Evolutionary conservation across 2,113 vertebrate species (phyloP), one percentile per base, ranked within the genome.

Genomic region (Egretta garzetta): DNA sequence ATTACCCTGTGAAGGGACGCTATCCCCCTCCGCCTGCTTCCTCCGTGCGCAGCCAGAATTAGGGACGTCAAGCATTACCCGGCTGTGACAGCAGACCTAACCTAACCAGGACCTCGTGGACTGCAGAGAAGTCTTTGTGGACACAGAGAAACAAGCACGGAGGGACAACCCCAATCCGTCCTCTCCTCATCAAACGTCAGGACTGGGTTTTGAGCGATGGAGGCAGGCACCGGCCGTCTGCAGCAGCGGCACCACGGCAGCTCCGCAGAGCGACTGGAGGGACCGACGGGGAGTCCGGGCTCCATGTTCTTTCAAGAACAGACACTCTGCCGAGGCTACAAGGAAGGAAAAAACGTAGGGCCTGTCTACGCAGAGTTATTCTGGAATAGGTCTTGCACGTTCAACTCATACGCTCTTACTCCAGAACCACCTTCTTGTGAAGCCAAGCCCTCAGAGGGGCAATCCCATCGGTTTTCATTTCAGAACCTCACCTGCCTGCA

Each of bases 401-500:
- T 58, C 14, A 58, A 53, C 71, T 80, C 67, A 19, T 9, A 10
- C 4, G 1, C 56, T 41, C 64, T 23, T 23, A 62, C 4, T 53
- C 85, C 75, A 67, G 70, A 59, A 59, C 6, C 19, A n/a, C 75
- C 30, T 49, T 63, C 75, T 14, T 43, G 66, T 49, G 59, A 63
- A n/a, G 75, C 72, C 33, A 79, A 64, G 3, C 1, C 68, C 90
- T 79, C 63, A n/a, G n/a, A 85, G 47, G 55, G 41, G 72, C 87
- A 88, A 30, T 43, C 59, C 49, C 71, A 22, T 6, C 3, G 2
- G 17, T 43, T 72, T 50, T 45, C 62, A 24, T 27, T 55, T 90
- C 59, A 67, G 75, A 90, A 56, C 75, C 63, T 94, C 85, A 90
- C 71, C 90, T 90, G 88, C 37, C 86, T 27, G 59, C 63, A 77